Base-by-base conservation (phyloP, 2,888 invertebrate species). In the Ophion obscuratus region DNA sequence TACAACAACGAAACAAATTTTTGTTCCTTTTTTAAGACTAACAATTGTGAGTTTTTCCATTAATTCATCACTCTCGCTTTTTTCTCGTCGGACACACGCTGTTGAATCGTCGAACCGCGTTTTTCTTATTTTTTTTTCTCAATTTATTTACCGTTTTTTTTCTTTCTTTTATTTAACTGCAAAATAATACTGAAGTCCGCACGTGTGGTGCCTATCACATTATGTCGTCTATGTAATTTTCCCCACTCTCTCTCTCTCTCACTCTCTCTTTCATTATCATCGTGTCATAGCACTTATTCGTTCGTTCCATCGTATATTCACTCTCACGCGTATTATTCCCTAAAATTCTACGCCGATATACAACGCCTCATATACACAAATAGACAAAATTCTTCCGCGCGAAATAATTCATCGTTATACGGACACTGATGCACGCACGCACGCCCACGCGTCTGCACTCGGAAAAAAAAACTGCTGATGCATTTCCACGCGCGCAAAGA, bases 131-230 rank as follows among this genome's bases (percentile, higher is more conserved):
- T n/a, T 44, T 53, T 66, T 76, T 20, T 81, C 74, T 76, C 74
- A 44, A 47, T 57, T 61, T 27, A 62, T 71, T 74, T 57, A 86
- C 88, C 76, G 78, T 79, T 75, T 70, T 70, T 85, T 73, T 47
- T 61, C 77, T 47, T 81, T 74, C 81, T 70, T 87, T 89, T 85
- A 87, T 92, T 88, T 90, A 91, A 91, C 91, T 92, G 93, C 90
- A 94, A 94, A 94, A 93, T 94, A 94, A 94, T 94, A 94, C 94
- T 94, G 94, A 93, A 94, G 92, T 93, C 92, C 92, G 94, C 94
- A 93, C 94, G 91, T 93, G 77, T 84, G 92, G 94, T 94, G 94
- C 94, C 93, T 94, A 94, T 94, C 94, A 94, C 94, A 94, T 93
- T 92, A 92, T 92, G 92, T 93, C 92, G 91, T 90, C 88, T 89